Percentiles rank a stretch among this genome's conserved stretches.
These are phyloP conservation scores for Gulo gulo DNA, from an alignment of 2,113 vertebrate genomes.

Conservation along the genomic window DNA sequence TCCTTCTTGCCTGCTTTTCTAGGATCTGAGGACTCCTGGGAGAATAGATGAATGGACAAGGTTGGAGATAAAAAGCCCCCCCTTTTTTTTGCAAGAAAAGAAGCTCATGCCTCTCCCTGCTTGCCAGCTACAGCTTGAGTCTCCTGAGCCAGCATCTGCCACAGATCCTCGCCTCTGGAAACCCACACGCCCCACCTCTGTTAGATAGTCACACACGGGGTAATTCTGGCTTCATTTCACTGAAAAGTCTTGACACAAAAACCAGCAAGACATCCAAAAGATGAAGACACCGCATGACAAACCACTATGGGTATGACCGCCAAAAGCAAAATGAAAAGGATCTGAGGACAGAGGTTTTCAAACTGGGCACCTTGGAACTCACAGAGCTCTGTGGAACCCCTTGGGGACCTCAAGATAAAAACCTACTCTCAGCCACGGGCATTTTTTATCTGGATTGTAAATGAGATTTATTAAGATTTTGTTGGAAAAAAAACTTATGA, in stretches of 20 bases:
- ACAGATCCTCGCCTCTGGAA: accelerated
- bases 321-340: not conserved
- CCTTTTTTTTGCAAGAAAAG: not conserved
- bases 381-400: not conserved
- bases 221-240: not conserved
- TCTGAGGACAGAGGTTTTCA: not conserved
- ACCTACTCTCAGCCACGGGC: not conserved
- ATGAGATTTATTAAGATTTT: not conserved
- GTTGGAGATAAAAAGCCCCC: not conserved
- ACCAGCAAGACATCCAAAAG: not conserved
- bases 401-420: not conserved
- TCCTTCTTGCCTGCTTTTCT: not conserved
- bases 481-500: not conserved
- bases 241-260: not conserved
- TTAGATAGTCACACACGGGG: not conserved
- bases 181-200: accelerated
- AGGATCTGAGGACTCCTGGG: not conserved
- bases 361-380: not conserved
- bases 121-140: not conserved
- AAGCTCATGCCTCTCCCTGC: not conserved
- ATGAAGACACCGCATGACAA: not conserved
- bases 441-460: not conserved
- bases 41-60: not conserved
- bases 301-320: not conserved
- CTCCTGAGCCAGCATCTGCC: not conserved